Base-by-base conservation (phyloP, 1,140 invertebrate species). In the Drosophila kepulauana region DNA sequence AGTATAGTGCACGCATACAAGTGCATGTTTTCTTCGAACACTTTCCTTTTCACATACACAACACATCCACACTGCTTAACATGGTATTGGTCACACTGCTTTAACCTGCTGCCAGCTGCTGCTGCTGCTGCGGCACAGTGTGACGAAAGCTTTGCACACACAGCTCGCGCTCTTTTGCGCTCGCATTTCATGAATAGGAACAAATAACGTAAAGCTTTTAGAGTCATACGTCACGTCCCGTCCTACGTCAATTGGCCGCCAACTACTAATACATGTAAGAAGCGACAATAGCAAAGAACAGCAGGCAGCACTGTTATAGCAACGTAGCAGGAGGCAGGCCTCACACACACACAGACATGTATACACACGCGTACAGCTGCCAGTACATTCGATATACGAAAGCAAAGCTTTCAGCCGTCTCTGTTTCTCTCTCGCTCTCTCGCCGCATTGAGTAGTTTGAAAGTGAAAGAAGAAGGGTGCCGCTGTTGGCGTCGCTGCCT, bases 381-480 rank as follows among this genome's bases (percentile, higher is more conserved):
- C 16, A 41, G 35, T 41, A 73, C 25, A 48, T 25, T 45, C 20
- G 48, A 49, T 56, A 71, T 71, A 71, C 64, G 38, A 35, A 58
- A 35, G 68, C 68, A 73, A 59, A 73, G 64, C 67, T 59, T 66
- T 71, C 76, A 64, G 75, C 57, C 69, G 79, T 68, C 56, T 71
- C 84, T 88, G 68, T 69, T 71, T 61, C 69, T 57, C 66, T 75
- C 80, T 59, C 15, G 25, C 57, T 30, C 25, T 45, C n/a, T 30
- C 10, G 62, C 61, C 20, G 52, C 57, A 61, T 72, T 67, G 67
- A 73, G 49, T 78, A 76, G 71, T 81, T 89, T 85, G 86, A 85
- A 90, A 85, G 81, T 82, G 81, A 90, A 90, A 87, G 84, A 88
- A 72, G 80, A 79, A 89, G 79, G 84, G 85, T 87, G 79, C 70